These are phyloP conservation scores for Nymphalis urticae DNA, from an alignment of 2,888 invertebrate genomes.

Conservation along the genomic window DNA sequence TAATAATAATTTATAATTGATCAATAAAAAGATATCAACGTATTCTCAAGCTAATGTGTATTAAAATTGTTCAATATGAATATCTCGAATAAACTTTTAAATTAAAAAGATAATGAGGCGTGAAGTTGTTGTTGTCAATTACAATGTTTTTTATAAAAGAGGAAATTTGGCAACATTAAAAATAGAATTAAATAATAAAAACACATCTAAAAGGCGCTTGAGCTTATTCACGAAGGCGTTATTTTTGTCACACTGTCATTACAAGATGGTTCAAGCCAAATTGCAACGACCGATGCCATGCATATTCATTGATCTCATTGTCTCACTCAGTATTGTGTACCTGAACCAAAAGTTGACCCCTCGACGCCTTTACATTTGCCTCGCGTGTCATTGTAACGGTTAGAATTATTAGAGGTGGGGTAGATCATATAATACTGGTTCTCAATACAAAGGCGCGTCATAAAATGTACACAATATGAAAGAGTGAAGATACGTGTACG, in stretches of 20 bases:
- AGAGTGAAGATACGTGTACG: slow-evolving; percentile 30
- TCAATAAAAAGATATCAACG: too few relatives aligned
- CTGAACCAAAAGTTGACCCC: slow-evolving; percentile 49
- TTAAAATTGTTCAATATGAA: too few relatives aligned
- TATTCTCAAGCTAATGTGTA: too few relatives aligned
- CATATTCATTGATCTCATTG: slow-evolving; percentile 76
- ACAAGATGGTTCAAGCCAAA: slow-evolving; percentile 72
- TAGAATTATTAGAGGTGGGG: slow-evolving; percentile 25
- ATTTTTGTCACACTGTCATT: slow-evolving; percentile 79
- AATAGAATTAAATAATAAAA: not conserved
- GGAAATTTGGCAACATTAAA: too few relatives aligned
- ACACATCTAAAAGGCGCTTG: not conserved
- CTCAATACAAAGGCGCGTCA: slow-evolving; percentile 29
- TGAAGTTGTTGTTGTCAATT: too few relatives aligned
- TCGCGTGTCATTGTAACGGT: not conserved
- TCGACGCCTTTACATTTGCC: slow-evolving; percentile 15
- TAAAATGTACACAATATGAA: slow-evolving; percentile 32
- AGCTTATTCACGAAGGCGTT: slow-evolving; percentile 47
- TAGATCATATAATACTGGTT: slow-evolving; percentile 46
- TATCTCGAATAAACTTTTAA: too few relatives aligned
- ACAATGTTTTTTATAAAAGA: too few relatives aligned
- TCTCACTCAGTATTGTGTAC: slow-evolving; percentile 67
- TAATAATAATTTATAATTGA: too few relatives aligned
- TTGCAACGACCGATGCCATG: slow-evolving; percentile 73
- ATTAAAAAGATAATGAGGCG: too few relatives aligned